phyloP scores from a whole-genome alignment of 2,113 vertebrate species.

The Globicephala melas region DNA sequence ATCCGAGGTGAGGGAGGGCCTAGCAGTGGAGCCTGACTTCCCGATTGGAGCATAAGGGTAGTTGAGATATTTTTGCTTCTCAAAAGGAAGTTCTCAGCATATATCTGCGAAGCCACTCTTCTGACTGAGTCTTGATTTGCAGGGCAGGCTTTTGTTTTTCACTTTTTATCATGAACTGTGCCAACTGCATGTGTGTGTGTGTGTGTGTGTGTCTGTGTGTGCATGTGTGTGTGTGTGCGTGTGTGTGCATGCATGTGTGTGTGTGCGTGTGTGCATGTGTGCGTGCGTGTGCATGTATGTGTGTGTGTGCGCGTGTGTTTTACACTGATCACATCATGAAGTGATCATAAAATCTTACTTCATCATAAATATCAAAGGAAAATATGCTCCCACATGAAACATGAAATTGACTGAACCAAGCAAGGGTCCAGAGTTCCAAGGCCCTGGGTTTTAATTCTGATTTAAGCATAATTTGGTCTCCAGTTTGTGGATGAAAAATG shows the following conservation, averaged over 20 bases:
- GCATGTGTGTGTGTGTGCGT: neutral
- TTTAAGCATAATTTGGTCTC: neutral
- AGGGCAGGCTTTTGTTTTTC: neutral
- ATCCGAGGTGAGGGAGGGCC: fast-evolving
- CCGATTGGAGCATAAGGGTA: fast-evolving
- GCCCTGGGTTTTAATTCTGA: neutral
- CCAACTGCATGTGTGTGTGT: fast-evolving
- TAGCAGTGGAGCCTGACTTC: fast-evolving
- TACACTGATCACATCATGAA: fast-evolving
- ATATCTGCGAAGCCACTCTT: fast-evolving
- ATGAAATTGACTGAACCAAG: fast-evolving
- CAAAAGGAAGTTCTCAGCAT: fast-evolving
- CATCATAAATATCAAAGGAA: neutral
- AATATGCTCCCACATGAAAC: neutral
- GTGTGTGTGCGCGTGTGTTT: fast-evolving
- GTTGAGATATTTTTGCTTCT: neutral
- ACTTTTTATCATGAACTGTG: neutral
- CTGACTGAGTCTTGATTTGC: neutral
- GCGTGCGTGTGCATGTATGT: neutral
- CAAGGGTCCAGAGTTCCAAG: fast-evolving
- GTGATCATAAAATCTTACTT: neutral
- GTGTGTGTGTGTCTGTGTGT: fast-evolving
- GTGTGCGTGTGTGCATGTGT: fast-evolving
- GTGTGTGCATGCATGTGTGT: no score
- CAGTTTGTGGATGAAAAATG: neutral